These are phyloP conservation scores for Phasia obesa DNA, from an alignment of 2,888 invertebrate genomes.

Conservation along the genomic window DNA sequence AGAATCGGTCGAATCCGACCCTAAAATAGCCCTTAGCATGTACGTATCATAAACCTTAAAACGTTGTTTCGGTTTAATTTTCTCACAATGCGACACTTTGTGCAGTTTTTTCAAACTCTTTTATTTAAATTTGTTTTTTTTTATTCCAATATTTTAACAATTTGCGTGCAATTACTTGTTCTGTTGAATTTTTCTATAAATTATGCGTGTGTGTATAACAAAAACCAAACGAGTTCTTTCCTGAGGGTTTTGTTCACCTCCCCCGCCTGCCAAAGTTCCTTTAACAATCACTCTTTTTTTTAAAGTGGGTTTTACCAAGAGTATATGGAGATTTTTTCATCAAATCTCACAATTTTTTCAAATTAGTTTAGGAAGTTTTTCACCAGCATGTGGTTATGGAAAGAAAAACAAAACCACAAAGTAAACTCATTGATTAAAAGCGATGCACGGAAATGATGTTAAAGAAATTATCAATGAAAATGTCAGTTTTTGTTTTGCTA, in stretches of 20 bases:
- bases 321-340: background rate
- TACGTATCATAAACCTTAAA: slow-evolving; percentile 81
- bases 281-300: background rate
- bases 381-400: background rate
- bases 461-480: slow-evolving; percentile 54
- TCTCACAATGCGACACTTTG: slow-evolving; percentile 72
- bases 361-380: background rate
- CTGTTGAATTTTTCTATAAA: background rate
- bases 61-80: slow-evolving; percentile 76
- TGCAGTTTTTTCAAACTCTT: slow-evolving; percentile 42
- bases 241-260: slow-evolving; percentile 18
- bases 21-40: slow-evolving; percentile 81
- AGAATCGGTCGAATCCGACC: slow-evolving; percentile 79
- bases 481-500: slow-evolving; percentile 55
- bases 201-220: slow-evolving; percentile 61
- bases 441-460: background rate
- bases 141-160: background rate
- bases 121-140: background rate
- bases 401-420: background rate
- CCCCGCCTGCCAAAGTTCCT: background rate
- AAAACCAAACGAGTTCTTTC: slow-evolving; percentile 21
- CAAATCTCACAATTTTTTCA: background rate
- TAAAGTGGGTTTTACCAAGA: background rate
- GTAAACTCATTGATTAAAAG: too few relatives aligned
- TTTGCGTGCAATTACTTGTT: background rate